These are phyloP conservation scores for Saxidomus purpurata DNA, from an alignment of 1,140 invertebrate species.

Conservation along the genomic window DNA sequence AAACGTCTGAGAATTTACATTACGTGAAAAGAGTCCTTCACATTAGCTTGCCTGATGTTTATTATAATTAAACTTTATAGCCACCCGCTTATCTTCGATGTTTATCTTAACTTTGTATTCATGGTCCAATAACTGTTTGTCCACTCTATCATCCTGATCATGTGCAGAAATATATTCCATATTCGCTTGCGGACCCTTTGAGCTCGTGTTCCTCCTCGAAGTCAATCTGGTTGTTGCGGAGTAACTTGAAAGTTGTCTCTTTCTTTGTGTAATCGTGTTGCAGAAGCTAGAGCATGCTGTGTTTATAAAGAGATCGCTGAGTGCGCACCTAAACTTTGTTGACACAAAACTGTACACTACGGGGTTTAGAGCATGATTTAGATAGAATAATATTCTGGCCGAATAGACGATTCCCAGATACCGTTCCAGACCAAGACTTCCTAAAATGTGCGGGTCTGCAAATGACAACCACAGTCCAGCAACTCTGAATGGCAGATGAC, in stretches of 20 bases:
- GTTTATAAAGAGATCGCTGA: background rate
- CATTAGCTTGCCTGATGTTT: background rate
- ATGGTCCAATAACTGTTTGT: background rate
- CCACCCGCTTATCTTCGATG: background rate
- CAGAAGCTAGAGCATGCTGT: background rate
- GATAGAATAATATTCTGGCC: constrained; percentile 73
- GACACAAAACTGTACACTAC: constrained; percentile 81
- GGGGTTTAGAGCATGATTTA: constrained; percentile 78
- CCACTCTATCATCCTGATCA: background rate
- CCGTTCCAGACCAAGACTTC: constrained; percentile 60
- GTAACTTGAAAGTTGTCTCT: background rate
- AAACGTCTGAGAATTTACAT: no score
- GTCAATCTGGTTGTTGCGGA: background rate
- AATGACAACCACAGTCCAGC: constrained; percentile 73
- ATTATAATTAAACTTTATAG: background rate
- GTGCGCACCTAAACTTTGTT: constrained; percentile 52
- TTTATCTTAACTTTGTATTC: background rate
- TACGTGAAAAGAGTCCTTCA: background rate
- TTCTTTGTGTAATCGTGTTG: background rate
- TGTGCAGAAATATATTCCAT: background rate
- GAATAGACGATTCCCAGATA: constrained; percentile 73
- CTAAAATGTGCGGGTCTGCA: constrained; percentile 32
- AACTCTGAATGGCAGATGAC: constrained; percentile 76
- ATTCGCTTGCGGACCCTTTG: background rate
- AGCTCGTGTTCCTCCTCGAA: background rate